Evolutionary conservation across 1,140 invertebrate genomes (phyloP).

Genomic region (Drosophila jambulina): DNA sequence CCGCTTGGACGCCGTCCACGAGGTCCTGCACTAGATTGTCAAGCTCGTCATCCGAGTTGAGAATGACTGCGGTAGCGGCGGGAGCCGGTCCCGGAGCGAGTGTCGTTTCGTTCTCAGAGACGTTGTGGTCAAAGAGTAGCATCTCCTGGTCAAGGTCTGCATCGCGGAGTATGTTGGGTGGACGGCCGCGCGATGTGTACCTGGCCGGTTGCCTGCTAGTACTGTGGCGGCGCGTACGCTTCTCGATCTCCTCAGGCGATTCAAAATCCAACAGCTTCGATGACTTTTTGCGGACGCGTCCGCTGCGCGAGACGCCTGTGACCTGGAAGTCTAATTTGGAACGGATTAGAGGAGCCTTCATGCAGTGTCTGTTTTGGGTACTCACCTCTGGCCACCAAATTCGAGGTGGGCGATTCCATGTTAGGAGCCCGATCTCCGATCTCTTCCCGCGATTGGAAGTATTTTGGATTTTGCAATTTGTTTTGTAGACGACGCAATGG

Average conservation of each 20-base stretch:
- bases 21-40: constrained; percentile 78
- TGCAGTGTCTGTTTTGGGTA: not conserved
- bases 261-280: constrained; percentile 97
- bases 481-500: constrained; percentile 40
- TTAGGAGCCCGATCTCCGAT: constrained; percentile 14
- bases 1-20: constrained; percentile 76
- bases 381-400: constrained; percentile 48
- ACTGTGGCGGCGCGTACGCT: constrained; percentile 73
- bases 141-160: constrained; percentile 57
- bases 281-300: constrained; percentile 96
- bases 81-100: constrained; percentile 13
- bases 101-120: constrained; percentile 38
- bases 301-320: constrained; percentile 92
- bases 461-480: constrained; percentile 24
- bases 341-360: not conserved
- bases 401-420: constrained; percentile 43
- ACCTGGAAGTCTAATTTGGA: constrained; percentile 89
- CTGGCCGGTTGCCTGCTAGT: constrained; percentile 49
- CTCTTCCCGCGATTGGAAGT: constrained; percentile 20
- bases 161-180: constrained; percentile 61
- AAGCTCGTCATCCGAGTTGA: constrained; percentile 74
- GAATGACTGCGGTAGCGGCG: constrained; percentile 18
- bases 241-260: constrained; percentile 91
- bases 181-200: constrained; percentile 62
- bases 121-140: constrained; percentile 28